Conservation (phyloP, 2,797 vertebrate species). For the Poecilia velifera region DNA sequence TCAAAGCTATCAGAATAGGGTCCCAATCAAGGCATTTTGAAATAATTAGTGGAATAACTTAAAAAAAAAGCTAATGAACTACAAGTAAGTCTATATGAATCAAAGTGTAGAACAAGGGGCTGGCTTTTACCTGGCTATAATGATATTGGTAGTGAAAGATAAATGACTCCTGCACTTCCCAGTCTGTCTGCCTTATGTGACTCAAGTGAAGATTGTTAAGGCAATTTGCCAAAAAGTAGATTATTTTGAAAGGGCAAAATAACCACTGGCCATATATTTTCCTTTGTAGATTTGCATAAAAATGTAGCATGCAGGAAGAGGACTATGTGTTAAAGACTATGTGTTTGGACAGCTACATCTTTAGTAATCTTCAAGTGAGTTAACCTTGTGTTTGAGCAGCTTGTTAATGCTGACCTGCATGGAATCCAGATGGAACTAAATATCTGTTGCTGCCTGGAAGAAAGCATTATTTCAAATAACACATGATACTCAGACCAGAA, state of each 20-base stretch:
- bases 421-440: not conserved
- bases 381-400: not conserved
- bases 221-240: not conserved
- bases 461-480: not conserved
- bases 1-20: not conserved
- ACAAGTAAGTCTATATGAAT: too few species aligned
- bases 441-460: not conserved
- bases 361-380: not conserved
- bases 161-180: not conserved
- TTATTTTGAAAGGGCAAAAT: not conserved
- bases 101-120: too few species aligned
- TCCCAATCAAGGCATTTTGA: not conserved
- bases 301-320: not conserved
- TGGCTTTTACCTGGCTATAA: not conserved
- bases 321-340: not conserved
- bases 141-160: not conserved
- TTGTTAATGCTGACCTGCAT: not conserved
- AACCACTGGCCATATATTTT: not conserved
- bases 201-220: not conserved
- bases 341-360: not conserved
- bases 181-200: not conserved
- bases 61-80: too few species aligned
- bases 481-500: not conserved
- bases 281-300: not conserved
- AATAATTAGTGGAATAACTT: not conserved